phyloP scores from a whole-genome alignment of 2,888 invertebrate genomes.

The Psylliodes chrysocephalus region DNA sequence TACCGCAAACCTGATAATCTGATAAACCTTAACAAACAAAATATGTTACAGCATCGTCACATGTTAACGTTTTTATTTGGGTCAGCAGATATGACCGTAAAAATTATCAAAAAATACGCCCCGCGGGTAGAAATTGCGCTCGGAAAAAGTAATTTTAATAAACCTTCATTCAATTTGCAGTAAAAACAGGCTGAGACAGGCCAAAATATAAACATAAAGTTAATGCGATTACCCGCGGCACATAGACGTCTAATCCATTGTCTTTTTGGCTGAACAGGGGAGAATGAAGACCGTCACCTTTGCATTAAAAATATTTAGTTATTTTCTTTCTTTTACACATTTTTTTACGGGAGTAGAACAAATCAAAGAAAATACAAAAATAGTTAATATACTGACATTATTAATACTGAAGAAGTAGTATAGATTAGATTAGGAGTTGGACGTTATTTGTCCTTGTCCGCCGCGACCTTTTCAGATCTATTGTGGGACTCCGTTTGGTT shows the following conservation, averaged over 20 bases:
- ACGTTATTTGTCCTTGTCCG: too few species aligned
- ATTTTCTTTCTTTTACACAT: too few species aligned
- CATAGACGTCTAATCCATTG: neutral
- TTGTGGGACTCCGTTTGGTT: too few species aligned
- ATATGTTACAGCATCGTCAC: too few species aligned
- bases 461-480: too few species aligned
- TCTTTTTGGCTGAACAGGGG: constrained; percentile 1
- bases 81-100: neutral
- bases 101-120: neutral
- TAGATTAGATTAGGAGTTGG: too few species aligned
- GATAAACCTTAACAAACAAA: neutral
- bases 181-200: constrained; percentile 17
- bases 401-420: too few species aligned
- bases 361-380: too few species aligned
- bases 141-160: constrained; percentile 22
- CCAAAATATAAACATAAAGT: constrained; percentile 20
- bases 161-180: constrained; percentile 24
- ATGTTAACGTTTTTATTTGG: neutral
- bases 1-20: too few species aligned
- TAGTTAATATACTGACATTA: too few species aligned
- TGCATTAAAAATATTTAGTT: too few species aligned
- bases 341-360: too few species aligned
- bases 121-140: neutral
- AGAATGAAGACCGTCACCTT: neutral
- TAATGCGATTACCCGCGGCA: neutral